phyloP scores from a whole-genome alignment of 2,113 vertebrate species.

The Gorsachius goisagi region DNA sequence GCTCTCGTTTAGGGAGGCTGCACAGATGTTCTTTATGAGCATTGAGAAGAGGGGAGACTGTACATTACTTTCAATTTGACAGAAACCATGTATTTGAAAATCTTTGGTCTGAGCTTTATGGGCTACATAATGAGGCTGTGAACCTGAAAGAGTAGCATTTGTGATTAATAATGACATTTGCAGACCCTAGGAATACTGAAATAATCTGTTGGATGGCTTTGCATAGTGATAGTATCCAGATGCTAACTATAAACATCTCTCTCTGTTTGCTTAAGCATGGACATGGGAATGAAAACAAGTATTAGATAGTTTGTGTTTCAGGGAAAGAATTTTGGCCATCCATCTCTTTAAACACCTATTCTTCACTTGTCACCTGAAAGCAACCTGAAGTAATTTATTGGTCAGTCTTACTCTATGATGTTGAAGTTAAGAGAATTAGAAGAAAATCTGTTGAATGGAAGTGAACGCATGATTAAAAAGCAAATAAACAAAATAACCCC shows the following conservation, averaged over 20 bases:
- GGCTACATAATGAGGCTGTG: background rate
- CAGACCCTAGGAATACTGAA: slow-evolving; percentile 1
- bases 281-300: slow-evolving; percentile 6
- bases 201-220: slow-evolving; percentile 13
- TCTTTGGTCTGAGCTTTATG: slow-evolving; percentile 12
- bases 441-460: background rate
- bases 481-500: background rate
- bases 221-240: slow-evolving; percentile 44
- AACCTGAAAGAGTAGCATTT: slow-evolving; percentile 32
- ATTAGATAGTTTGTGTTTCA: background rate
- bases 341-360: background rate
- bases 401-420: background rate
- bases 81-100: slow-evolving; percentile 20
- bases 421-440: background rate
- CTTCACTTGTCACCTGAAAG: background rate
- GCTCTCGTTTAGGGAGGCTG: background rate
- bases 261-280: slow-evolving; percentile 4
- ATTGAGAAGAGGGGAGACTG: background rate
- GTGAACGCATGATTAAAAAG: background rate
- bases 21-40: slow-evolving; percentile 32
- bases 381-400: background rate
- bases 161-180: slow-evolving; percentile 50
- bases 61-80: background rate
- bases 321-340: background rate
- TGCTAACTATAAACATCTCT: slow-evolving; percentile 33